Percentiles rank a stretch among this genome's conserved stretches.
These are phyloP conservation scores for Syrista parreyssii DNA, from an alignment of 2,888 invertebrate genomes.

Conservation along the genomic window DNA sequence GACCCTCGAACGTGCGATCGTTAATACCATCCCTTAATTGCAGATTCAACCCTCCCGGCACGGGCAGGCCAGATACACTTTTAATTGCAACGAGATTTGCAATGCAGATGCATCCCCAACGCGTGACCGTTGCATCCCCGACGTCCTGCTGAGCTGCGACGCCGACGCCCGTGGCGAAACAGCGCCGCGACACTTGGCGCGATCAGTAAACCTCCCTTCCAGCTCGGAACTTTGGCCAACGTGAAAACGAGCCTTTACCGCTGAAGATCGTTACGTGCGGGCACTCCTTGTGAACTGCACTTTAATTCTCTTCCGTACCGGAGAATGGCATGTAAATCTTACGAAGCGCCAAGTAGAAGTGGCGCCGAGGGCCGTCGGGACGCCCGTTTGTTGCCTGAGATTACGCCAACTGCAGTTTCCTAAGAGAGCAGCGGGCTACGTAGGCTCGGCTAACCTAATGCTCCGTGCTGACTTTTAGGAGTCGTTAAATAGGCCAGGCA, in stretches of 20 bases:
- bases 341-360: background rate
- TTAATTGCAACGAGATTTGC: constrained; percentile 55
- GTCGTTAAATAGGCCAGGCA: background rate
- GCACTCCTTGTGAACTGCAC: background rate
- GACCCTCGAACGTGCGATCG: constrained; percentile 31
- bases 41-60: constrained; percentile 40
- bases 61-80: constrained; percentile 47
- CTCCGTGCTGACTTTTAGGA: background rate
- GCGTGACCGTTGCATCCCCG: constrained; percentile 27
- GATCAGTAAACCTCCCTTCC: constrained; percentile 20
- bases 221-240: constrained; percentile 1
- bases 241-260: background rate
- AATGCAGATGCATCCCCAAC: constrained; percentile 46
- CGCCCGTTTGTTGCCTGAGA: background rate
- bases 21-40: constrained; percentile 41
- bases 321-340: background rate
- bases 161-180: constrained; percentile 12
- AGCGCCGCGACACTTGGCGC: constrained; percentile 25
- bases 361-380: too few relatives aligned
- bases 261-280: background rate
- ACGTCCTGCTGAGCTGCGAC: constrained; percentile 1
- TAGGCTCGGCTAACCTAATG: too few relatives aligned
- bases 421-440: background rate
- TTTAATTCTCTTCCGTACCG: background rate
- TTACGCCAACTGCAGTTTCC: background rate